Percentiles rank a stretch among this genome's conserved stretches.
Conservation (phyloP, 2,113 vertebrate genomes). For the Cavia porcellus region DNA sequence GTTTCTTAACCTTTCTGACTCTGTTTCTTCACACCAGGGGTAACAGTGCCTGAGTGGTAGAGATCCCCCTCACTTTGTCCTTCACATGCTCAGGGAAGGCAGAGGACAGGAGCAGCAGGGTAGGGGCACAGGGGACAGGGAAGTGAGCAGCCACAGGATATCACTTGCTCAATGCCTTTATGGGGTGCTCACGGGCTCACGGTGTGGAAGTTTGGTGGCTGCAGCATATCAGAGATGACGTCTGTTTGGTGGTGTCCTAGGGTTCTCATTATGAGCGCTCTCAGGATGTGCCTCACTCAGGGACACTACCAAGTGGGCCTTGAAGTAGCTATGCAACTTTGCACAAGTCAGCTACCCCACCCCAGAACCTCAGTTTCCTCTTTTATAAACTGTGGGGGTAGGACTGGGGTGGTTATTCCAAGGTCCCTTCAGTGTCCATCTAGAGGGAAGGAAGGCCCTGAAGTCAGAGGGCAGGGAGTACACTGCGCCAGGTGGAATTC, state of each 20-base stretch:
- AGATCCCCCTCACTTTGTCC: neutral
- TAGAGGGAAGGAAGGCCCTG: neutral
- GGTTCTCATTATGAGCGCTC: neutral
- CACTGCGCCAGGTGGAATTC: neutral
- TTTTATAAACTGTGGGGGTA: neutral
- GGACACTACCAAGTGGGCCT: neutral
- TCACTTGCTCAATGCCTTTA: neutral
- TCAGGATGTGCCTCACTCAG: neutral
- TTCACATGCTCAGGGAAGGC: neutral
- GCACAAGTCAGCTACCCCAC: neutral
- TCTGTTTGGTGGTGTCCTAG: neutral
- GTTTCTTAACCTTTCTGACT: conserved; percentile 27
- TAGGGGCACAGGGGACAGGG: neutral
- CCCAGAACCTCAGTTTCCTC: neutral
- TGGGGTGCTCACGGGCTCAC: rapidly evolving
- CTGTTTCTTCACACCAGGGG: neutral
- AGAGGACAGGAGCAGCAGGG: neutral
- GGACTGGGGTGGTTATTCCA: neutral
- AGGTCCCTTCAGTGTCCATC: neutral
- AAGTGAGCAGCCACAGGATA: neutral
- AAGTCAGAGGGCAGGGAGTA: neutral
- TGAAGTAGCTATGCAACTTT: neutral
- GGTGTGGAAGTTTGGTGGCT: neutral
- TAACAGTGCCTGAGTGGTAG: neutral
- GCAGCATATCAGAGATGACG: neutral